Evolutionary conservation across 2,113 vertebrate species (phyloP), one percentile per base, ranked within the genome.

Genomic region (Monopterus albus): DNA sequence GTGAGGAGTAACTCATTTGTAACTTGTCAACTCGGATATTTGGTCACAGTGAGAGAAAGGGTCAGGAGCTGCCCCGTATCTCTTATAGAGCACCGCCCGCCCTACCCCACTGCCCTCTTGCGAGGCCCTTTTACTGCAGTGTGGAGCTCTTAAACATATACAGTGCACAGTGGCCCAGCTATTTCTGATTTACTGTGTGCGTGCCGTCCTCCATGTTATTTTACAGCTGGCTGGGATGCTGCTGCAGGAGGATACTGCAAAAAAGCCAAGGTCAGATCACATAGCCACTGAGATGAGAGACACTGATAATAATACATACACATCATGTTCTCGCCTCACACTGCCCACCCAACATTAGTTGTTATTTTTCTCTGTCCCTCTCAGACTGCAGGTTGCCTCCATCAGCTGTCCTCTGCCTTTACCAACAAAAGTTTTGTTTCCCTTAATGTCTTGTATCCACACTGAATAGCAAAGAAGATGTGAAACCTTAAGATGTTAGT

Each of bases 161-260:
- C 70, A 81, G 75, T 17, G 42, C 75, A 83, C 78, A 64, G 79
- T 59, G 61, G 64, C 82, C 50, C 57, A 26, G 85, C 88, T 89
- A 75, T 83, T 89, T 83, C 88, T 91, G 86, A 91, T 92, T 91
- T 91, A 93, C 82, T 83, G 87, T 87, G 83, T 69, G 72, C 63
- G 57, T 74, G 81, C 83, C 62, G 66, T 82, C 78, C 83, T 90
- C 81, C 81, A 84, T 92, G 89, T 92, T 90, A 89, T 92, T 92
- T 91, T 92, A 92, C 88, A 90, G 85, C 83, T 85, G 83, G 85
- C 81, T 89, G 86, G 79, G 83, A 91, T 72, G 69, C 82, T 70
- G 70, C 80, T 78, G 85, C 78, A 83, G 67, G 73, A 90, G 81
- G 84, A 87, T 79, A 75, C 86, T 53, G 87, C 82, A 87, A 88